Base-by-base conservation (phyloP, 2,113 vertebrate species). In the Epinephelus cyanopodus region DNA sequence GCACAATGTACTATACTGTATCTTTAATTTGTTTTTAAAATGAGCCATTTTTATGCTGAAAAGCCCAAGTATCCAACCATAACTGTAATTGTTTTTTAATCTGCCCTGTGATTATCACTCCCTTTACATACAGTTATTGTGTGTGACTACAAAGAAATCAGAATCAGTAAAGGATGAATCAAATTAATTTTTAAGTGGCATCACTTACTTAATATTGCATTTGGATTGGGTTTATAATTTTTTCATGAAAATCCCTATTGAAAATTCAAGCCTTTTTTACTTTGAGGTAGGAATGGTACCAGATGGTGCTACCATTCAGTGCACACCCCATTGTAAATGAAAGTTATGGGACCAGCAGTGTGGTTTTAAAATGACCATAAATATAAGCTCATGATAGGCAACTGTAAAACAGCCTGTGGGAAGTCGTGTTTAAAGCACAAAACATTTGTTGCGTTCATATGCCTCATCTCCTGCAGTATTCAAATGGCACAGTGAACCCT, bases 331-430 rank as follows among this genome's bases (percentile, higher is more conserved):
- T 39, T 78, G 63, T 60, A 60, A 73, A 72, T 54, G 27, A 63
- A 74, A 74, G 37, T 66, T 77, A 61, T 57, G 73, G 71, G 62
- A 60, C 57, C 56, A 54, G 25, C 39, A 67, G 56, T 61, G 58
- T 68, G 25, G n/a, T 82, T 42, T 75, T 61, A 65, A 84, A 82
- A 77, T 81, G 61, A 82, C 57, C 60, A 71, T 52, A 57, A 67
- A 76, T 48, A 67, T 54, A 82, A 72, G 74, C 75, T 75, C 12
- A 52, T 71, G 69, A 86, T 85, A 79, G 39, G 84, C 72, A 72
- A 58, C 79, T 77, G 65, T 71, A 57, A 78, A 74, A 69, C 79
- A 87, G 79, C 60, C 37, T 5, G 14, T 70, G 48, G 29, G 52
- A 85, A 66, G 47, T 54, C 37, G 68, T 69, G 66, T 85, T 69